phyloP scores from a whole-genome alignment of 2,113 vertebrate genomes.

The Terrapene triunguis region DNA sequence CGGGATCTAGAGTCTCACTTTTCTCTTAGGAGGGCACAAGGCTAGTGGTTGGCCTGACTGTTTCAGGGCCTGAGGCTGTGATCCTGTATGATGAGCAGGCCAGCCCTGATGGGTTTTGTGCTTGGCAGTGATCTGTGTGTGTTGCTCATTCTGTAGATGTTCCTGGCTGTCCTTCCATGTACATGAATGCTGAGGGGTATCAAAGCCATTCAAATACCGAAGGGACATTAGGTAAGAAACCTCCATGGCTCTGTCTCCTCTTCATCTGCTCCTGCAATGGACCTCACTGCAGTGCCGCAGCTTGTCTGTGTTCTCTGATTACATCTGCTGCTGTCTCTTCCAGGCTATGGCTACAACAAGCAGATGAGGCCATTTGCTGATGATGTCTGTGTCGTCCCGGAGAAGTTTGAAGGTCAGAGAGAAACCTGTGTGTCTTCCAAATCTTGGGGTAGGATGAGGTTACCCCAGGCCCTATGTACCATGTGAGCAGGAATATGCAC shows the following conservation, averaged over 20 bases:
- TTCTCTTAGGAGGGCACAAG: accelerated
- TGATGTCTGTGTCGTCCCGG: conserved; percentile 95
- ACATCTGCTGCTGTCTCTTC: background rate
- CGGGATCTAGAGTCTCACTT: accelerated
- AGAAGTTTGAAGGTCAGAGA: conserved; percentile 93
- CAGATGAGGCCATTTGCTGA: conserved; percentile 78
- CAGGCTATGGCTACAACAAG: conserved; percentile 93
- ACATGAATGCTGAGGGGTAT: conserved; percentile 87
- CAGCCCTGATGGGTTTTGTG: conserved; percentile 46
- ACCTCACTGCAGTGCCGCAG: accelerated
- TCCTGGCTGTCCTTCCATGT: conserved; percentile 90
- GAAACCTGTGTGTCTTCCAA: background rate
- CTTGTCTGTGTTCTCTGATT: accelerated
- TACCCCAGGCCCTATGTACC: background rate
- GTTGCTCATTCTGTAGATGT: conserved; percentile 82
- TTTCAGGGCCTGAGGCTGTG: conserved; percentile 69
- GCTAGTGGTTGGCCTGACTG: background rate
- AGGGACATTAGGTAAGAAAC: conserved; percentile 76
- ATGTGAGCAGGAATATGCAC: background rate
- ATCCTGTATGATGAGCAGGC: conserved; percentile 45
- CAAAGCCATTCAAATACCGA: conserved; percentile 82
- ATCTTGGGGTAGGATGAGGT: background rate
- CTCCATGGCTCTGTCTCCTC: accelerated
- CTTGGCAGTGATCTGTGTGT: background rate
- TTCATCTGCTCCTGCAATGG: background rate